Conservation (phyloP, 2,113 vertebrate species). For the Peucedramus taeniatus region DNA sequence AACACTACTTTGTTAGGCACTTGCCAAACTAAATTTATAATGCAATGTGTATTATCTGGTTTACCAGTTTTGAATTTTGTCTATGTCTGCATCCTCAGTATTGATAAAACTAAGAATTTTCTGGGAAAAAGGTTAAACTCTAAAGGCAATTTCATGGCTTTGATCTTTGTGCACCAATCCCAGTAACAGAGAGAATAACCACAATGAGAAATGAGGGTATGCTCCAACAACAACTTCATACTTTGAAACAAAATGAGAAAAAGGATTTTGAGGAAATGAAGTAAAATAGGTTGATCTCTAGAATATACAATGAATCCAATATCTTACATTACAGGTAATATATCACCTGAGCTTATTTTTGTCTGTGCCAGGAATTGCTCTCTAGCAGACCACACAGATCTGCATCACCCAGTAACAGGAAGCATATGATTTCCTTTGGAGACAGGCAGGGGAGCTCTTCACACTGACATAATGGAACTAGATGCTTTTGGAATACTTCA, state of each 20-base stretch:
- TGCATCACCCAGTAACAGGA: not conserved
- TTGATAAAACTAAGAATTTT: not conserved
- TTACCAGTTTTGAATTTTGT: not conserved
- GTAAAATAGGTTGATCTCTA: not conserved
- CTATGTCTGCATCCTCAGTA: not conserved
- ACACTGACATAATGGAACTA: not conserved
- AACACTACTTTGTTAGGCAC: not conserved
- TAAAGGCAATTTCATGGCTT: not conserved
- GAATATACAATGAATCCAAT: not conserved
- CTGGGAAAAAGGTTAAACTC: not conserved
- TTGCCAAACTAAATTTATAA: not conserved
- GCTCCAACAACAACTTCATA: not conserved
- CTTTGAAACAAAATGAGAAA: not conserved
- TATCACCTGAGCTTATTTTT: not conserved
- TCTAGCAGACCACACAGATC: not conserved
- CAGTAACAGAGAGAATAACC: not conserved
- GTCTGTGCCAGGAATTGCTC: not conserved
- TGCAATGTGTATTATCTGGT: not conserved
- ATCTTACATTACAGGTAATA: not conserved
- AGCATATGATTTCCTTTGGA: not conserved
- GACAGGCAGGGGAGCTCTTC: not conserved
- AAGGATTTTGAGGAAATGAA: not conserved
- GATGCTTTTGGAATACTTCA: not conserved
- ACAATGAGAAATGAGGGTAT: not conserved
- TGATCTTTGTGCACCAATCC: not conserved